Percentiles rank a stretch among this genome's conserved stretches.
These are phyloP conservation scores for Marmota monax DNA, from an alignment of 2,113 vertebrate genomes.

Conservation along the genomic window DNA sequence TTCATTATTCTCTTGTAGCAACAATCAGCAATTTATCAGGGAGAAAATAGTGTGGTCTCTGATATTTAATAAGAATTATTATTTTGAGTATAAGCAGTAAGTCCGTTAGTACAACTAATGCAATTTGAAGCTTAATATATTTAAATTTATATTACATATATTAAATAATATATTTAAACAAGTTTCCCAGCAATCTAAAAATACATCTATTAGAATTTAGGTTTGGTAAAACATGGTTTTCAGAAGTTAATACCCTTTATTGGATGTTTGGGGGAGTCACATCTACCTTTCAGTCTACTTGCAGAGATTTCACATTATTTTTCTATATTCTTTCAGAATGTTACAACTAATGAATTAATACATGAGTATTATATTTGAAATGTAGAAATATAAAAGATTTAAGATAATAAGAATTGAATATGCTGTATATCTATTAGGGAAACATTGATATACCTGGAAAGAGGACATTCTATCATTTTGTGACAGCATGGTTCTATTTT, in stretches of 20 bases:
- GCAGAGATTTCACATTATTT: background rate
- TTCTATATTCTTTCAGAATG: constrained; percentile 2
- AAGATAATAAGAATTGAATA: background rate
- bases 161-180: background rate
- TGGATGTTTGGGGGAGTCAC: background rate
- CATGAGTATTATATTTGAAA: background rate
- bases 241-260: background rate
- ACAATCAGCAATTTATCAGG: background rate
- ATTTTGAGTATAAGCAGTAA: background rate
- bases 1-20: background rate
- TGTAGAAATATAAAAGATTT: background rate
- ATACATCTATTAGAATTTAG: background rate
- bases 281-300: background rate
- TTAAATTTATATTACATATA: too few relatives aligned
- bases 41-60: background rate
- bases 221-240: background rate
- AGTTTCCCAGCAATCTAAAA: constrained; percentile 12
- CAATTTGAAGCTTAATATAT: constrained; percentile 15
- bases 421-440: background rate
- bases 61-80: background rate
- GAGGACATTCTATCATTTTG: background rate
- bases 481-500: background rate
- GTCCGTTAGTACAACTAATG: background rate
- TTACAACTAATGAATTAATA: constrained; percentile 5
- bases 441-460: background rate